Evolutionary conservation across 2,797 vertebrate species (phyloP).

Genomic region (Neostethus bicornis): DNA sequence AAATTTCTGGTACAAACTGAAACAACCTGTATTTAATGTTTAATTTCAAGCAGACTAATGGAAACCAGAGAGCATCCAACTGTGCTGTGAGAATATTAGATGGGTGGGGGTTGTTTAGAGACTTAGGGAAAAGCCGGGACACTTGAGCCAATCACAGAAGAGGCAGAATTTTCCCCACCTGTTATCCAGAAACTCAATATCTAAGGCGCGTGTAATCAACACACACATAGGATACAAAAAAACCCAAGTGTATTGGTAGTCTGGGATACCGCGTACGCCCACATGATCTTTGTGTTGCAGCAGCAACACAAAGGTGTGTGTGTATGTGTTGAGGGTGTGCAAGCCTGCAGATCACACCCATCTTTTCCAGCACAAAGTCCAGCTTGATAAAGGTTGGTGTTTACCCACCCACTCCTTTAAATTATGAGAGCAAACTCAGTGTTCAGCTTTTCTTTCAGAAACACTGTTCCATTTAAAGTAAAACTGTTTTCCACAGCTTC

Average conservation of each 20-base stretch:
- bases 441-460: not conserved
- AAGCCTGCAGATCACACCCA: conserved; percentile 25
- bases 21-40: not conserved
- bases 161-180: conserved; percentile 73
- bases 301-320: conserved; percentile 6
- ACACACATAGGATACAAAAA: conserved; percentile 14
- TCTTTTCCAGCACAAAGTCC: conserved; percentile 39
- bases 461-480: not conserved
- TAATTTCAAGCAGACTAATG: not conserved
- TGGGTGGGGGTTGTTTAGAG: conserved; percentile 33
- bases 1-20: no score
- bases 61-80: not conserved
- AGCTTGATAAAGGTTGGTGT: conserved; percentile 32
- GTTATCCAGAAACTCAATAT: conserved; percentile 74
- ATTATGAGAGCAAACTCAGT: conserved; percentile 16
- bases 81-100: conserved; percentile 14
- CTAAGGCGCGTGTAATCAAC: conserved; percentile 1
- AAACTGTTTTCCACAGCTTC: not conserved
- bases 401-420: conserved; percentile 49
- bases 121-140: conserved; percentile 57
- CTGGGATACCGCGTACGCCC: conserved; percentile 40
- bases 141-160: conserved; percentile 65
- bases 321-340: conserved; percentile 17
- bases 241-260: conserved; percentile 13
- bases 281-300: conserved; percentile 29